phyloP scores from a whole-genome alignment of 2,888 invertebrate genomes.

The Luffia ferchaultella region DNA sequence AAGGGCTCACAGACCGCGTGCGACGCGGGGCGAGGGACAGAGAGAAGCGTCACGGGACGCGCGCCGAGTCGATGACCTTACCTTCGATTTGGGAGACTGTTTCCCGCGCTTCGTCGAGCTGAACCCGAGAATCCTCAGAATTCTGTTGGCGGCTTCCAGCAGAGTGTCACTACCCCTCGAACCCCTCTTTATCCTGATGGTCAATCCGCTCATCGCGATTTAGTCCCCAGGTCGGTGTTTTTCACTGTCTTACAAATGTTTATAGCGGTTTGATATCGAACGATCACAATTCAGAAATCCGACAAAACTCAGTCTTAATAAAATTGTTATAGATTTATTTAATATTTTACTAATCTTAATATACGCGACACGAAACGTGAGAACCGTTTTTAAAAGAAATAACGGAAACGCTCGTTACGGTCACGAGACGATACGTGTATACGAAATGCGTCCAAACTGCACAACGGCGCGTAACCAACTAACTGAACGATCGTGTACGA shows the following conservation, averaged over 20 bases:
- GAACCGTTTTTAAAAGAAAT: not conserved
- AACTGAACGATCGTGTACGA: constrained; percentile 29
- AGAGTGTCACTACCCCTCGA: constrained; percentile 64
- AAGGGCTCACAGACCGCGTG: not conserved
- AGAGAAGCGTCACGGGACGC: not conserved
- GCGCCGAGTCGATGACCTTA: constrained; percentile 48
- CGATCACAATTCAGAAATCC: constrained; percentile 8
- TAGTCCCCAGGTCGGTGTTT: constrained; percentile 36
- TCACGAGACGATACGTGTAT: not conserved
- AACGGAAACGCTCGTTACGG: not conserved
- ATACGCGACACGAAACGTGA: not conserved
- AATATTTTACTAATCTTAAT: not conserved
- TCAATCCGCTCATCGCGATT: constrained; percentile 65
- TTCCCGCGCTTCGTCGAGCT: constrained; percentile 64
- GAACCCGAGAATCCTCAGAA: constrained; percentile 59
- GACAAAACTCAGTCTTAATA: constrained; percentile 18
- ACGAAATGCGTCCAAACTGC: not conserved
- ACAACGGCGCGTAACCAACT: constrained; percentile 2
- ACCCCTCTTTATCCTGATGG: constrained; percentile 62
- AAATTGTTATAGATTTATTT: too few species aligned
- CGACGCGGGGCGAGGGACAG: not conserved
- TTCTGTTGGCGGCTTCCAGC: constrained; percentile 62
- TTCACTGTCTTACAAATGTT: constrained; percentile 42
- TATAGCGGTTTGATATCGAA: constrained; percentile 34
- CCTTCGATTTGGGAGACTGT: constrained; percentile 63